Percentiles rank a stretch among this genome's conserved stretches.
phyloP scores from a whole-genome alignment of 1,140 invertebrate genomes.

The Contarinia nasturtii region DNA sequence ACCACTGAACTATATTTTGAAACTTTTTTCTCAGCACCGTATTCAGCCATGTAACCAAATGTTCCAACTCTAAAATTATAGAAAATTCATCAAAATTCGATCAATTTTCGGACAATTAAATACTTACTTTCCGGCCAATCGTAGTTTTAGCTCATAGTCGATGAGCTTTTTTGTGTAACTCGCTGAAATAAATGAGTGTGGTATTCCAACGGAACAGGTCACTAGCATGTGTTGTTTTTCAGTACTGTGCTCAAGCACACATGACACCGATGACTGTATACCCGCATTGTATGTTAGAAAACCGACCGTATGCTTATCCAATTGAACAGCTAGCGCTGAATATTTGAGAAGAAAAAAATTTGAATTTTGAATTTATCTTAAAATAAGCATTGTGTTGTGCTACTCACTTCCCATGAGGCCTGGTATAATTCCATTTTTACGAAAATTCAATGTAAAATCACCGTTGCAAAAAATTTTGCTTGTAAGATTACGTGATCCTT shows the following conservation, averaged over 20 bases:
- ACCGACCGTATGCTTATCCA: constrained; percentile 69
- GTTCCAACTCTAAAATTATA: constrained; percentile 49
- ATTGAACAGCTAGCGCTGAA: constrained; percentile 58
- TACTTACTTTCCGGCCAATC: constrained; percentile 55
- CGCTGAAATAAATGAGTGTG: constrained; percentile 55
- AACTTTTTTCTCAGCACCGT: constrained; percentile 82
- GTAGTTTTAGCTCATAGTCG: constrained; percentile 55
- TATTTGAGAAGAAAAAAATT: constrained; percentile 3
- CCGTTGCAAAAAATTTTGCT: constrained; percentile 52
- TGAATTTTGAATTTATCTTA: constrained; percentile 2
- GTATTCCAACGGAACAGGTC: constrained; percentile 59
- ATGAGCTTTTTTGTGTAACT: constrained; percentile 60
- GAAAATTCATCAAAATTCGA: background rate
- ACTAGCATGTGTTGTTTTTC: constrained; percentile 40
- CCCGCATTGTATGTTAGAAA: constrained; percentile 64
- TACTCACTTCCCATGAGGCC: constrained; percentile 49
- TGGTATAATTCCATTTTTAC: constrained; percentile 45
- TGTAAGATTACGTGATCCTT: constrained; percentile 49
- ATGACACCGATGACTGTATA: constrained; percentile 50
- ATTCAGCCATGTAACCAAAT: constrained; percentile 70
- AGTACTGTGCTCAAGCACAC: constrained; percentile 55
- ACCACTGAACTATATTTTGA: constrained; percentile 76
- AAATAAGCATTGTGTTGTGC: no score
- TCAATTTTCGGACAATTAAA: constrained; percentile 1
- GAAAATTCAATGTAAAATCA: constrained; percentile 48